Evolutionary conservation across 1,140 invertebrate species (phyloP), one percentile per base, ranked within the genome.

Genomic region (Atta texana): DNA sequence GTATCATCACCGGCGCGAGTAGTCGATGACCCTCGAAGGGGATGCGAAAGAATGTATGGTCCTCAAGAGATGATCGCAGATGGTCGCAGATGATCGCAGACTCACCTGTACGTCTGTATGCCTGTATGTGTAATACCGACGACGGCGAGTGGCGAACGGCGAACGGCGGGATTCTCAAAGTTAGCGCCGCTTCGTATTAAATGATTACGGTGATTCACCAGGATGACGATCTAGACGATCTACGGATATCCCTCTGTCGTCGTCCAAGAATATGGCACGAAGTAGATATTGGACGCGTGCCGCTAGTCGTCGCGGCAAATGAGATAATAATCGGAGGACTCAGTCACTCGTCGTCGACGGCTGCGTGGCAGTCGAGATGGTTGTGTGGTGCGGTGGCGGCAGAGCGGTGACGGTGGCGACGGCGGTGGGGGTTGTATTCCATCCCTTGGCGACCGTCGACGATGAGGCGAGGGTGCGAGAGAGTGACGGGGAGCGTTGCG

Each of bases 301-400:
- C 92, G 91, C 92, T 90, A 89, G 24, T 7, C 39, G 92, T 89
- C 91, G 91, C 93, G 93, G 93, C 92, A 95, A 94, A 95, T 94
- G 93, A 94, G 93, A 95, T 94, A 95, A 94, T 94, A 95, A 94
- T 95, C 94, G 92, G 74, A 93, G 92, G 88, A 93, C 81, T 91
- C 92, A 89, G 92, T 94, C 89, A 92, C 90, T 92, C 89, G 92
- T 91, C 91, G 92, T 90, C 82, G 91, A 88, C 82, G 87, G 90
- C 84, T 81, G 77, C 76, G 84, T 91, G 88, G 90, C 78, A 84
- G 87, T 53, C 71, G 80, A 85, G 85, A 77, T 71, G 68, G 86
- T 76, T 64, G 81, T 76, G 63, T 81, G 81, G 85, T 63, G 75
- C 64, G 55, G 68, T 6, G 74, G 55, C 39, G 87, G 74, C 64